Conservation (phyloP, 1,140 invertebrate genomes). For the Leguminivora glycinivorella region DNA sequence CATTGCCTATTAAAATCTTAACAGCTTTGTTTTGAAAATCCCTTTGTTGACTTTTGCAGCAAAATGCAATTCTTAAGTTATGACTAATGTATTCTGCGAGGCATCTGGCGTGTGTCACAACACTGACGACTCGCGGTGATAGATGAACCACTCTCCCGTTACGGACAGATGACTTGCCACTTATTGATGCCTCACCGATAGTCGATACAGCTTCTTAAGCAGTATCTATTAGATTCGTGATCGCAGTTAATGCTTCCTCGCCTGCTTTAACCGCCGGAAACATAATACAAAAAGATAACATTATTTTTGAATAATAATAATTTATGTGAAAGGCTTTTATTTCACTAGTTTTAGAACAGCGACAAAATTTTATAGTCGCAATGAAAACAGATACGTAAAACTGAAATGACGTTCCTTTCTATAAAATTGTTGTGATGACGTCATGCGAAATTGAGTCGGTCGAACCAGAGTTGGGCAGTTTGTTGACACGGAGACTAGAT, state of each 20-base stretch:
- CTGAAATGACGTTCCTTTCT: constrained; percentile 30
- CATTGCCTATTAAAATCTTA: constrained; percentile 17
- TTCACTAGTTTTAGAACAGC: constrained; percentile 22
- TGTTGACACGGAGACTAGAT: constrained; percentile 53
- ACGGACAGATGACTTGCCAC: constrained; percentile 61
- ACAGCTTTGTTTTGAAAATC: constrained; percentile 44
- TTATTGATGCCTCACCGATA: constrained; percentile 36
- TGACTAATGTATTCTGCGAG: constrained; percentile 6
- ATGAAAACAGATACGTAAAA: constrained; percentile 25
- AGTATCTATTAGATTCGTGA: constrained; percentile 23
- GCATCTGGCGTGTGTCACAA: constrained; percentile 44
- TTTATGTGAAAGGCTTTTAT: constrained; percentile 21
- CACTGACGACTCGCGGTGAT: constrained; percentile 47
- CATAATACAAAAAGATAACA: constrained; percentile 24
- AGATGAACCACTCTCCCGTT: constrained; percentile 55
- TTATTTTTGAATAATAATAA: not conserved
- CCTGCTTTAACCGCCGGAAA: constrained; percentile 26
- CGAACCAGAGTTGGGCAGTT: constrained; percentile 55
- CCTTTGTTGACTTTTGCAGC: constrained; percentile 33
- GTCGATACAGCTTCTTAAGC: constrained; percentile 27
- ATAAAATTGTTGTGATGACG: constrained; percentile 53
- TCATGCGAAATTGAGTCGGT: constrained; percentile 50
- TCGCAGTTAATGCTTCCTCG: constrained; percentile 23
- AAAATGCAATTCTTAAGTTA: constrained; percentile 11
- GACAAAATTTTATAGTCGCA: constrained; percentile 25